Percentiles rank a stretch among this genome's conserved stretches.
Evolutionary conservation across 2,113 vertebrate species (phyloP).

Genomic region (Toxotes jaculatrix): DNA sequence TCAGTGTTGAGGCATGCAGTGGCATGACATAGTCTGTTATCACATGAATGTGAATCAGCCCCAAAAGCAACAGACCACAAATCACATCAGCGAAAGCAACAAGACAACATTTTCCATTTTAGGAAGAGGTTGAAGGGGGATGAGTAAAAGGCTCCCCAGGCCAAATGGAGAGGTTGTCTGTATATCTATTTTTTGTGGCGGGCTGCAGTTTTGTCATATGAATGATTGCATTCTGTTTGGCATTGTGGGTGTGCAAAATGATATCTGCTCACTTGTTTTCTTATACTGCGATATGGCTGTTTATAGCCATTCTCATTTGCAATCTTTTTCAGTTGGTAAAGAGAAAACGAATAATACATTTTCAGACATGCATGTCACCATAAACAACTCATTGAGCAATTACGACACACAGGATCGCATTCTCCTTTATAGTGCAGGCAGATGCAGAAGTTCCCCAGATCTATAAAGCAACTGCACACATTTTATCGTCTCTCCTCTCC

Average conservation of each 20-base stretch:
- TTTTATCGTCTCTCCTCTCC: not conserved
- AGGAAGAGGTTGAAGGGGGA: conserved; percentile 52
- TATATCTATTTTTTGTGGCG: conserved; percentile 19
- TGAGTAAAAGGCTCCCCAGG: conserved; percentile 56
- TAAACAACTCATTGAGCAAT: conserved; percentile 20
- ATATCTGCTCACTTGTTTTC: conserved; percentile 2
- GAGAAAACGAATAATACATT: not conserved
- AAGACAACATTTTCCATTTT: conserved; percentile 70
- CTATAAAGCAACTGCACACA: not conserved
- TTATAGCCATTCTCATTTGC: conserved; percentile 11
- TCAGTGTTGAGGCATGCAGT: conserved; percentile 70
- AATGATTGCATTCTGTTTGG: conserved; percentile 13
- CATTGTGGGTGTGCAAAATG: conserved; percentile 17
- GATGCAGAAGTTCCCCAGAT: not conserved
- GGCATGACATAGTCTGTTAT: conserved; percentile 69
- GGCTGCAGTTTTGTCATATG: conserved; percentile 33
- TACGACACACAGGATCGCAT: not conserved
- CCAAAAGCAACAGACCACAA: conserved; percentile 67
- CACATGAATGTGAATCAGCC: conserved; percentile 70
- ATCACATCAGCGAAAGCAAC: conserved; percentile 51
- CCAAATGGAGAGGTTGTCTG: conserved; percentile 55
- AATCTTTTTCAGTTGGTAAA: conserved; percentile 3
- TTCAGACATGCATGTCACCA: conserved; percentile 21
- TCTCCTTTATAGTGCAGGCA: conserved; percentile 1
- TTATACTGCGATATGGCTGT: not conserved